Base-by-base conservation (phyloP, 2,888 invertebrate genomes). In the Alloplasta piceator region DNA sequence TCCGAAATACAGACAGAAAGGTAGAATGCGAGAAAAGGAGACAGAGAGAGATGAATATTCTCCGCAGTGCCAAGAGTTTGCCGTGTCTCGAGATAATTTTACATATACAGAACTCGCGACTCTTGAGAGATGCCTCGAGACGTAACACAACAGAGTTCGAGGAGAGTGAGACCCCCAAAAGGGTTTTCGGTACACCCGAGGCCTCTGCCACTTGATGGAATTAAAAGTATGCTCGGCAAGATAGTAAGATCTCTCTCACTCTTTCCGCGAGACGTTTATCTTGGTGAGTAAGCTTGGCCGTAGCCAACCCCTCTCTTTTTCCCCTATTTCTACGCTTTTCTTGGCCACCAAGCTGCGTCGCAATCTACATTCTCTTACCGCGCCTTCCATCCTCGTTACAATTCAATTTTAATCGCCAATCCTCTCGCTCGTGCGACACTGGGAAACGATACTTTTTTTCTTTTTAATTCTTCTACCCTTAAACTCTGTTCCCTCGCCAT, bases 211-310 rank as follows among this genome's bases (percentile, higher is more conserved):
- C 85, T 86, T 90, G 87, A 90, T 89, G 88, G 87, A 90, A 89
- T 90, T 89, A 89, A 90, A 89, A 90, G 88, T 89, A 90, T 89
- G 89, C 87, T 87, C 84, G 67, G 67, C 85, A 84, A 89, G 88
- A 88, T 88, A 88, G 86, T 83, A 82, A 84, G 83, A 85, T 83
- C 84, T 82, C 50, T 77, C 72, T 50, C 16, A 52, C 67, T 75
- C 67, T 36, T 41, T 75, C 67, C 52, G 5, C n/a, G 6, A 82
- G 82, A 82, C 89, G 87, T 88, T 89, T 88, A 87, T 90, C 89
- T 89, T 84, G 84, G 86, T 86, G 88, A 90, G 88, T 90, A 87
- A 86, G 85, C 86, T 87, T 85, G 68, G 71, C 79, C 79, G 78
- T 78, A 82, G 78, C 82, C 82, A 50, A 75, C 41, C 70, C 71